These are phyloP conservation scores for Sinocyclocheilus grahami DNA, from an alignment of 2,113 vertebrate genomes.

Conservation along the genomic window DNA sequence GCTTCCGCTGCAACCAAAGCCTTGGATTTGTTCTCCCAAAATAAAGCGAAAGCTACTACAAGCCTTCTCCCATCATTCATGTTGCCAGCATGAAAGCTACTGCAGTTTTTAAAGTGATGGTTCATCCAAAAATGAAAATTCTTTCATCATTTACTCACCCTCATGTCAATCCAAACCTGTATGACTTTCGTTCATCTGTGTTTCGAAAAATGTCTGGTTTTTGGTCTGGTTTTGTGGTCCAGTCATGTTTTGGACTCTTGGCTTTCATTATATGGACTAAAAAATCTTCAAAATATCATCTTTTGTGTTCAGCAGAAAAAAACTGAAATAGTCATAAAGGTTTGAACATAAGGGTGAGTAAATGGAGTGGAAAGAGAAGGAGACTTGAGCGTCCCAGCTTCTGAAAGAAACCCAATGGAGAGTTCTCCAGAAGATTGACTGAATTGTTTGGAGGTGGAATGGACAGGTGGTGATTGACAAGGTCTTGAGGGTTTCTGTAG, in stretches of 20 bases:
- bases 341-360: not conserved
- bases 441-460: conserved; percentile 26
- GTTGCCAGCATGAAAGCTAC: not conserved
- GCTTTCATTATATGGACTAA: not conserved
- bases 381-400: conserved; percentile 18
- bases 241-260: not conserved
- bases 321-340: not conserved
- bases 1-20: not conserved
- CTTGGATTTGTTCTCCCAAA: not conserved
- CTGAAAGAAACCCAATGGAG: conserved; percentile 1
- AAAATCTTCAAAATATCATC: not conserved
- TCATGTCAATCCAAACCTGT: not conserved
- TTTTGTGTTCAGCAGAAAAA: not conserved
- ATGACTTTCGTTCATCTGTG: not conserved
- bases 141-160: not conserved
- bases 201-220: no score
- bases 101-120: not conserved
- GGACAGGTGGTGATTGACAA: conserved; percentile 40
- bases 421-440: conserved; percentile 36
- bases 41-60: not conserved
- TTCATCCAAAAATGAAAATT: not conserved
- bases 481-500: conserved; percentile 20
- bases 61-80: not conserved
- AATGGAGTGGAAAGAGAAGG: conserved; percentile 44
- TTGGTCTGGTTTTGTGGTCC: no score